These are phyloP conservation scores for Ammodytes marinus DNA, from an alignment of 2,113 vertebrate species.

Conservation along the genomic window DNA sequence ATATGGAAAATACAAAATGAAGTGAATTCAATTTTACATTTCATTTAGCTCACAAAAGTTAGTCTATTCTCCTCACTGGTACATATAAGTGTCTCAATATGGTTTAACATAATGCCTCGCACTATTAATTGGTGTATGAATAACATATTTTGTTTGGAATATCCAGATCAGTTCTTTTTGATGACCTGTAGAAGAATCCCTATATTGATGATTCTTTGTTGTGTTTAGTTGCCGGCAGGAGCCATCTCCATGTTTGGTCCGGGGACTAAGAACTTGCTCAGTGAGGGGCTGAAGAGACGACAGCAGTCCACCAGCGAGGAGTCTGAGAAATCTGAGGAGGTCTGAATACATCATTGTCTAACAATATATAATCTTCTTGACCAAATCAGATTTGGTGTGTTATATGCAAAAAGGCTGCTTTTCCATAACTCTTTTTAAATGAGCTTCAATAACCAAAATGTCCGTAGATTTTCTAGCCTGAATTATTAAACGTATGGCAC, in stretches of 20 bases:
- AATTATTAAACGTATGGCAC: accelerated
- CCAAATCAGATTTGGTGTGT: conserved; percentile 47
- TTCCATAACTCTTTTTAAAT: not conserved
- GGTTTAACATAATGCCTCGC: not conserved
- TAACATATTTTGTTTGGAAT: not conserved
- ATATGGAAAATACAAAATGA: too few species aligned
- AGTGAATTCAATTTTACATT: too few species aligned
- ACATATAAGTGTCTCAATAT: not conserved
- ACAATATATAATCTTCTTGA: not conserved
- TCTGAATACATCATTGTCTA: conserved; percentile 66
- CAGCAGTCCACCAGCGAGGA: conserved; percentile 78
- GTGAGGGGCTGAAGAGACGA: conserved; percentile 79
- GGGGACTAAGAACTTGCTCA: conserved; percentile 82
- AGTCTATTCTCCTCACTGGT: too few species aligned
- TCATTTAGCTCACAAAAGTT: too few species aligned
- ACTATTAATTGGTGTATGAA: not conserved
- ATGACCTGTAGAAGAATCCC: not conserved
- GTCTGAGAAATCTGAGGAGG: conserved; percentile 82
- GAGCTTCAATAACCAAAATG: not conserved
- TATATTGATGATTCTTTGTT: conserved; percentile 15
- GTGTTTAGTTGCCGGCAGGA: conserved; percentile 82
- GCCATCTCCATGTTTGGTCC: conserved; percentile 85
- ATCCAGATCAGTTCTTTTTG: not conserved
- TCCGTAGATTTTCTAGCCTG: not conserved
- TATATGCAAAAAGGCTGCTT: conserved; percentile 1